Evolutionary conservation across 2,113 vertebrate genomes (phyloP).

Genomic region (Osmerus eperlanus): DNA sequence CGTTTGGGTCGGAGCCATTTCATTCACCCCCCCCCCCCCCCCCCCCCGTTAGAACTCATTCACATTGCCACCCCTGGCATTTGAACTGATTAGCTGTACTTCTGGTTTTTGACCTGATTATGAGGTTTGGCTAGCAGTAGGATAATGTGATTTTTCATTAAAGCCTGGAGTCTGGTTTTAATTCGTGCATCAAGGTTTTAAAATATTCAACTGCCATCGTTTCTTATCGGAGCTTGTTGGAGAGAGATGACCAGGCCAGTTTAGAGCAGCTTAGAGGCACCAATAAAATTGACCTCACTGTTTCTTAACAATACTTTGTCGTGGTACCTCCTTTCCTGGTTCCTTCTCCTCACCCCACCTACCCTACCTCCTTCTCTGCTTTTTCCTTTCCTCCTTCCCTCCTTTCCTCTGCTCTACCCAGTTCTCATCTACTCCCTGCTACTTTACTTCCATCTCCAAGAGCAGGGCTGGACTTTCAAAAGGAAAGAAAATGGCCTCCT

Average conservation of each 20-base stretch:
- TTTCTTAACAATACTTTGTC: background rate
- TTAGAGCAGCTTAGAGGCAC: background rate
- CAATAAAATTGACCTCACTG: slow-evolving; percentile 30
- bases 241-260: no score
- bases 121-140: no score
- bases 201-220: no score
- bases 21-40: slow-evolving; percentile 7
- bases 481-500: slow-evolving; percentile 1
- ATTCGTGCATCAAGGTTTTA: no score
- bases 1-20: slow-evolving; percentile 18
- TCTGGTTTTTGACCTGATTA: no score
- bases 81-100: no score
- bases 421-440: background rate
- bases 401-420: background rate
- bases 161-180: no score
- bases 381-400: background rate
- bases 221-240: no score
- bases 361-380: no score
- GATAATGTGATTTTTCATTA: no score
- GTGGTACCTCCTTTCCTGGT: background rate
- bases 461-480: slow-evolving; percentile 14
- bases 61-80: no score
- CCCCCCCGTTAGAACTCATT: no score
- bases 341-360: background rate
- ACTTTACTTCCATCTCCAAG: slow-evolving; percentile 7